Evolutionary conservation across 1,140 invertebrate species (phyloP).

Genomic region (Brachionus koreanus): DNA sequence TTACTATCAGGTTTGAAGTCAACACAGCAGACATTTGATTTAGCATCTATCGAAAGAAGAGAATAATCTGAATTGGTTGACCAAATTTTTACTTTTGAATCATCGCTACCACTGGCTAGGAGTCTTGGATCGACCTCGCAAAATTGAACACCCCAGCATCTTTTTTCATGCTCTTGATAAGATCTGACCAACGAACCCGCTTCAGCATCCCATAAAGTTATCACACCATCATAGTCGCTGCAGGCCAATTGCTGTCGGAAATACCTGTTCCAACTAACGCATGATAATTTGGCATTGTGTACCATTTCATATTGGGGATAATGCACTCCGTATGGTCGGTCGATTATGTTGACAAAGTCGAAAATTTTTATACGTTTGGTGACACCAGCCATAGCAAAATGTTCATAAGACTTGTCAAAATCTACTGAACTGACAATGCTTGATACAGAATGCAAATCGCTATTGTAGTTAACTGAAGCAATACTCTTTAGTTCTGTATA

Average conservation of each 20-base stretch:
- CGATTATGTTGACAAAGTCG: constrained; percentile 79
- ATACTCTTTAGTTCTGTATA: constrained; percentile 74
- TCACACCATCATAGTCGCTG: constrained; percentile 91
- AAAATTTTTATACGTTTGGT: constrained; percentile 79
- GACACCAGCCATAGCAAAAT: constrained; percentile 91
- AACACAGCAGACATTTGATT: constrained; percentile 92
- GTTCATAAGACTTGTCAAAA: constrained; percentile 93
- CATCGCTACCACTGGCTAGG: constrained; percentile 88
- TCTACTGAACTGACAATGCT: constrained; percentile 84
- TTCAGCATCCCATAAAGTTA: constrained; percentile 85
- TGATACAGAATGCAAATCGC: constrained; percentile 78
- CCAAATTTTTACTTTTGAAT: constrained; percentile 87
- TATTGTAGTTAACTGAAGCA: constrained; percentile 83
- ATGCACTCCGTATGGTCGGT: constrained; percentile 79
- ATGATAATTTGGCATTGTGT: constrained; percentile 89
- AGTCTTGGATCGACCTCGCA: constrained; percentile 83
- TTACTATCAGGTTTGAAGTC: constrained; percentile 87
- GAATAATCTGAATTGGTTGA: constrained; percentile 80
- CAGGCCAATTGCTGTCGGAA: constrained; percentile 82
- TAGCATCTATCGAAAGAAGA: constrained; percentile 77
- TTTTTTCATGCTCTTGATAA: constrained; percentile 86
- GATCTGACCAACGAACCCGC: constrained; percentile 59
- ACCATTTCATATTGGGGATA: constrained; percentile 87
- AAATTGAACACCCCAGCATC: constrained; percentile 94
- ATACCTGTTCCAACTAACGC: constrained; percentile 88